Percentiles rank a stretch among this genome's conserved stretches.
These are phyloP conservation scores for Phortica okadai DNA, from an alignment of 2,888 invertebrate genomes.

Conservation along the genomic window DNA sequence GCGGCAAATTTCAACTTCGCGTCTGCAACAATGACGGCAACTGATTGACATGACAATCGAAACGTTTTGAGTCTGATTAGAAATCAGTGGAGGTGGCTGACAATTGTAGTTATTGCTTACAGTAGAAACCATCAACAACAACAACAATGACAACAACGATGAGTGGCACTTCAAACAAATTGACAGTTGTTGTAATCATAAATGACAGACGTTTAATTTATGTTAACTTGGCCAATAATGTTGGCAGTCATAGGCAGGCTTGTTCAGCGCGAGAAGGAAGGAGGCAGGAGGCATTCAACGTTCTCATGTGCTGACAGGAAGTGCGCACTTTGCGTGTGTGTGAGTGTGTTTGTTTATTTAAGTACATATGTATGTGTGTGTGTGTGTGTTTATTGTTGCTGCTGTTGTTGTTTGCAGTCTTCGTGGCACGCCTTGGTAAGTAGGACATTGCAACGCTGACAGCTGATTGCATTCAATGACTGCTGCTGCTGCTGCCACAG, in stretches of 20 bases:
- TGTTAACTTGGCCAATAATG: constrained; percentile 41
- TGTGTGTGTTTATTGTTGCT: too few relatives aligned
- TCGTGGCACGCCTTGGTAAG: constrained; percentile 42
- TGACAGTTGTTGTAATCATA: constrained; percentile 62
- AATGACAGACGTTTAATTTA: constrained; percentile 63
- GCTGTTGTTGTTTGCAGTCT: not conserved
- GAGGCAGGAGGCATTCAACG: not conserved
- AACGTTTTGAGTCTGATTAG: constrained; percentile 33
- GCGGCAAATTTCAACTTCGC: constrained; percentile 12
- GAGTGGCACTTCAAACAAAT: constrained; percentile 43
- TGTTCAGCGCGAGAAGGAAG: not conserved
- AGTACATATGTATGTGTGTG: constrained; percentile 46
- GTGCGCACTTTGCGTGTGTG: constrained; percentile 30
- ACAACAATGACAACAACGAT: constrained; percentile 10
- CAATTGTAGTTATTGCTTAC: constrained; percentile 38
- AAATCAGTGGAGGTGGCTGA: constrained; percentile 46
- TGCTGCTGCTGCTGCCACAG: constrained; percentile 12
- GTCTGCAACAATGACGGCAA: not conserved
- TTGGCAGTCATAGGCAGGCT: not conserved
- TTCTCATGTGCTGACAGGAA: constrained; percentile 44
- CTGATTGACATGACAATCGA: constrained; percentile 38
- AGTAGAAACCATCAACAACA: constrained; percentile 2
- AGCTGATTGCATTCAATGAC: constrained; percentile 55
- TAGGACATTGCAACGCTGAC: constrained; percentile 61
- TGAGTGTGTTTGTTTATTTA: not conserved